These are phyloP conservation scores for Kryptolebias marmoratus DNA, from an alignment of 2,113 vertebrate species.

Conservation along the genomic window DNA sequence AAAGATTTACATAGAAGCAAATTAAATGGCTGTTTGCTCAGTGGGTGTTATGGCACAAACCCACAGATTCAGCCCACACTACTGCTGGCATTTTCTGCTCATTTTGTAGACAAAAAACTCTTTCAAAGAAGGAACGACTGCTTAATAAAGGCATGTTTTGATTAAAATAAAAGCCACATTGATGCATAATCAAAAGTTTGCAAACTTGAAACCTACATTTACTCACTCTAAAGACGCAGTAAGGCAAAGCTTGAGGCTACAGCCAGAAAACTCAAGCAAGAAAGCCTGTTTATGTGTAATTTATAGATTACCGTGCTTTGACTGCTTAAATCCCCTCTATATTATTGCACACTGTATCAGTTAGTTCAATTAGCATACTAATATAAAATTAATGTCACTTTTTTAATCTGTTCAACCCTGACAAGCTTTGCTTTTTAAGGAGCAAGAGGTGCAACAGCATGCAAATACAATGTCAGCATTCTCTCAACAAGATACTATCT, in stretches of 20 bases:
- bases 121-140: constrained; percentile 13
- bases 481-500: constrained; percentile 30
- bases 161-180: constrained; percentile 50
- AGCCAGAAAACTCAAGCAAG: background rate
- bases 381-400: constrained; percentile 6
- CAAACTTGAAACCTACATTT: constrained; percentile 27
- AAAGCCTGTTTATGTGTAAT: background rate
- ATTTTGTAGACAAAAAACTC: constrained; percentile 49
- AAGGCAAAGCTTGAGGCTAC: constrained; percentile 31
- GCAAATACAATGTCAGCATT: constrained; percentile 33
- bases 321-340: background rate
- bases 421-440: constrained; percentile 20
- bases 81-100: constrained; percentile 50
- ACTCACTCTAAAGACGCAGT: constrained; percentile 33
- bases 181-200: constrained; percentile 34
- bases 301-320: constrained; percentile 9
- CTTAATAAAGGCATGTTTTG: constrained; percentile 42
- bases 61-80: constrained; percentile 55
- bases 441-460: constrained; percentile 29
- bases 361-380: constrained; percentile 24
- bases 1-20: constrained; percentile 55
- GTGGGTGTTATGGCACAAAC: constrained; percentile 40
- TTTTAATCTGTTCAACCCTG: constrained; percentile 14
- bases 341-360: background rate
- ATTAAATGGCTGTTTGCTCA: constrained; percentile 56